phyloP scores from a whole-genome alignment of 2,113 vertebrate species.

The Hirundichthys speculiger region DNA sequence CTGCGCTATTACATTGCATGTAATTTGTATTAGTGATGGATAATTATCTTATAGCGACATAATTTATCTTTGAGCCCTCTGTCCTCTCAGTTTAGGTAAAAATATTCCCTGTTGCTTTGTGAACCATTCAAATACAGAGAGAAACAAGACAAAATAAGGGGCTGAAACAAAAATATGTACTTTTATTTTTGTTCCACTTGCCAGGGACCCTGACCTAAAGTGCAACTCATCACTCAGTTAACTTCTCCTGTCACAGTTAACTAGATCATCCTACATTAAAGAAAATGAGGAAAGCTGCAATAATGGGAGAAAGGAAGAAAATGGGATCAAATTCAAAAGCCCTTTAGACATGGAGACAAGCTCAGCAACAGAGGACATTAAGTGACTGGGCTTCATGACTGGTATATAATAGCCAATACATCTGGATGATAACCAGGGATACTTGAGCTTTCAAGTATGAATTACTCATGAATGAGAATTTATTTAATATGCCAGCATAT shows the following conservation, averaged over 20 bases:
- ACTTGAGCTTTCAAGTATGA: conserved; percentile 26
- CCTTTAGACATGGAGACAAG: conserved; percentile 61
- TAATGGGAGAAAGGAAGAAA: conserved; percentile 67
- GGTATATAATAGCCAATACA: conserved; percentile 47
- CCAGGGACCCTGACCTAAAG: conserved; percentile 23
- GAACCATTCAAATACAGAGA: conserved; percentile 1
- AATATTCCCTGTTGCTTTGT: background rate
- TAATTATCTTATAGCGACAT: no score
- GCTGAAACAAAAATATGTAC: conserved; percentile 12
- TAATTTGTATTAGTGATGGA: no score
- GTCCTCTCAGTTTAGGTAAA: conserved; percentile 2
- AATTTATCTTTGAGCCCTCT: no score
- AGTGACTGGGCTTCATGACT: conserved; percentile 52
- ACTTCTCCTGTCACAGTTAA: conserved; percentile 69
- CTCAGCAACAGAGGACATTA: conserved; percentile 35
- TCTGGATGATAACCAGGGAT: conserved; percentile 35
- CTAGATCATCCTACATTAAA: conserved; percentile 71
- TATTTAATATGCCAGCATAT: conserved; percentile 10
- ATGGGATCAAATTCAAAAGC: conserved; percentile 68
- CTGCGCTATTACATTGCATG: no score
- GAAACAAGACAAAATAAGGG: background rate
- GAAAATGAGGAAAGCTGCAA: conserved; percentile 72
- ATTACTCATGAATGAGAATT: conserved; percentile 40
- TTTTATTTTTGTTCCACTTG: conserved; percentile 3
- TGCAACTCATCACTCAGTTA: conserved; percentile 56